Evolutionary conservation across 2,888 invertebrate genomes (phyloP).

Genomic region (Agriopis aurantiaria): DNA sequence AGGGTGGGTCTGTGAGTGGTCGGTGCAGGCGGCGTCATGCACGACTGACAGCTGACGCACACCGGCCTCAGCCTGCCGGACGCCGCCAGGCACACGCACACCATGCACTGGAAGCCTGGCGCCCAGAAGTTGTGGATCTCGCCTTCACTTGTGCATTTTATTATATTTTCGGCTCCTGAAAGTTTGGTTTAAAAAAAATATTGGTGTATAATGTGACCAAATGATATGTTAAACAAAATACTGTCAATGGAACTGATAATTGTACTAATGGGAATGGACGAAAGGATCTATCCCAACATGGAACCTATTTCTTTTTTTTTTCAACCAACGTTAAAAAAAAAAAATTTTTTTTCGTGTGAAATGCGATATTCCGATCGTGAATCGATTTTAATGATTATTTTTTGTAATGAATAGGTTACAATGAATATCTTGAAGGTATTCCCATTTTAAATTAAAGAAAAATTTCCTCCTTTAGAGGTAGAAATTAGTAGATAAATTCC

Average conservation of each 20-base stretch:
- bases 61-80: conserved; percentile 56
- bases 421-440: not conserved
- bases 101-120: conserved; percentile 56
- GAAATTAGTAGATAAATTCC: no score
- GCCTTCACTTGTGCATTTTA: conserved; percentile 59
- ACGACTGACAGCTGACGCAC: conserved; percentile 62
- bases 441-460: no score
- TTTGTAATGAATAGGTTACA: not conserved
- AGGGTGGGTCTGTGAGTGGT: conserved; percentile 11
- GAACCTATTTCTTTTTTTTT: no score
- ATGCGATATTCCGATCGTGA: no score
- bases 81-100: conserved; percentile 68
- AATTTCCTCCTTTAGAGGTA: no score
- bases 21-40: conserved; percentile 50
- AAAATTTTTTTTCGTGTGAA: not conserved
- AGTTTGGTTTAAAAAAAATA: conserved; percentile 23
- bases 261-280: no score
- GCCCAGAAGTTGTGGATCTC: conserved; percentile 66
- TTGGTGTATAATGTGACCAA: no score
- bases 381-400: no score
- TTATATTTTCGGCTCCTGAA: conserved; percentile 57
- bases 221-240: no score
- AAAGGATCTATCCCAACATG: no score
- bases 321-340: no score
- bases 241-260: no score